These are phyloP conservation scores for Coilia nasus DNA, from an alignment of 2,797 vertebrate species.

Conservation along the genomic window DNA sequence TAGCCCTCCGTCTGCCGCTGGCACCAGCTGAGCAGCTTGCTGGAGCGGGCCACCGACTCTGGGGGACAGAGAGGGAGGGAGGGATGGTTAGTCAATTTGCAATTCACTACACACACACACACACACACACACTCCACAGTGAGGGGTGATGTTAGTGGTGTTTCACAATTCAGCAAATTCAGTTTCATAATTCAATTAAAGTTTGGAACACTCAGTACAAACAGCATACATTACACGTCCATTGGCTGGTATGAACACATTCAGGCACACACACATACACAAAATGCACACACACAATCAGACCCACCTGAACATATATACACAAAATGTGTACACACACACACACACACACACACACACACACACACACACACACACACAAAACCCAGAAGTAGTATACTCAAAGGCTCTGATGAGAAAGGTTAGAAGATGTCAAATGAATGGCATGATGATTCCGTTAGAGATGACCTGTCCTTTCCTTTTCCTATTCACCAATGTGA, in stretches of 20 bases:
- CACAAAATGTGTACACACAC: not conserved
- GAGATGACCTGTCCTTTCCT: not conserved
- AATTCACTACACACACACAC: not conserved
- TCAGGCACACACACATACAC: not conserved
- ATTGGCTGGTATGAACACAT: not conserved
- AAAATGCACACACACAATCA: not conserved
- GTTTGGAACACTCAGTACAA: no score
- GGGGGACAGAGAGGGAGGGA: conserved; percentile 25
- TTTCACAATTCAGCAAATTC: not conserved
- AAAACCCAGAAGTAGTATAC: not conserved
- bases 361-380: not conserved
- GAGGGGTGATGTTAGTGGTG: not conserved
- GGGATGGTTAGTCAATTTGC: not conserved
- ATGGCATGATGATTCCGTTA: conserved; percentile 6
- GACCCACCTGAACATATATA: not conserved
- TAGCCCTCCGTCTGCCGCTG: conserved; percentile 97
- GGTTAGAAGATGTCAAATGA: not conserved
- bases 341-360: not conserved
- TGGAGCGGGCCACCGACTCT: conserved; percentile 95
- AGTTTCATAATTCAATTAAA: no score
- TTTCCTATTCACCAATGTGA: not conserved
- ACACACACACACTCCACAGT: not conserved
- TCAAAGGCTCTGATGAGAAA: not conserved
- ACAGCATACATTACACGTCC: not conserved
- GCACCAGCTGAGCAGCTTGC: conserved; percentile 96